These are phyloP conservation scores for Cyprinodon tularosa DNA, from an alignment of 2,113 vertebrate species.

Conservation along the genomic window DNA sequence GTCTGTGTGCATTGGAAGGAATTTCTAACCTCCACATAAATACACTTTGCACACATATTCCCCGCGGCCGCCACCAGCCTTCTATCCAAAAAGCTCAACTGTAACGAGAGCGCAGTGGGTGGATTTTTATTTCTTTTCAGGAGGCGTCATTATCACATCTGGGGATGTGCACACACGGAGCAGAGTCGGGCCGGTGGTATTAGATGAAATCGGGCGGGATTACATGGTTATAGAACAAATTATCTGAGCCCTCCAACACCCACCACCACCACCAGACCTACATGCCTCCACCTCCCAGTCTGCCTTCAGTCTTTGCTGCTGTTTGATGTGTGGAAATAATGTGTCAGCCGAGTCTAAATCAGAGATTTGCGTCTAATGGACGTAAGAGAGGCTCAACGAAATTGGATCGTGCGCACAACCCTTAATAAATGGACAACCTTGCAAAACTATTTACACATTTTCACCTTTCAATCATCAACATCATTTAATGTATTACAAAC, in stretches of 20 bases:
- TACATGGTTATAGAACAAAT: conserved; percentile 91
- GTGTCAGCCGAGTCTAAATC: conserved; percentile 5
- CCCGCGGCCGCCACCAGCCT: not conserved
- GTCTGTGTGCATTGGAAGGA: conserved; percentile 70
- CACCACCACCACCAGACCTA: conserved; percentile 33
- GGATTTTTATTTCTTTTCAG: conserved; percentile 70
- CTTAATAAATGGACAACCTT: not conserved
- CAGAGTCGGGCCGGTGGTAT: conserved; percentile 87
- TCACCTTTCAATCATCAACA: not conserved
- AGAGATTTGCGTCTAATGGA: not conserved
- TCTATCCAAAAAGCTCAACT: conserved; percentile 86
- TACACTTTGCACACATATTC: conserved; percentile 24
- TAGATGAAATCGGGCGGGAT: conserved; percentile 98
- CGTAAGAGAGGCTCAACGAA: no score
- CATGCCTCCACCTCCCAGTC: not conserved
- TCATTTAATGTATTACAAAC: not conserved
- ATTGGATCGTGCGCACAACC: not conserved
- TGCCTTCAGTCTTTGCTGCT: not conserved
- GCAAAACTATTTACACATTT: not conserved
- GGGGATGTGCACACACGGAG: conserved; percentile 96
- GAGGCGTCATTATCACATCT: conserved; percentile 94
- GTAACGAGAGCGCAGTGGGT: conserved; percentile 95
- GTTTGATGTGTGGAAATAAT: not conserved
- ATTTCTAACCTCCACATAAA: conserved; percentile 75
- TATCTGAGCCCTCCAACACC: conserved; percentile 81